Percentiles rank a stretch among this genome's conserved stretches.
Evolutionary conservation across 92 coral and sea anemone species (phyloP).

Genomic region (Actinernus sp.): DNA sequence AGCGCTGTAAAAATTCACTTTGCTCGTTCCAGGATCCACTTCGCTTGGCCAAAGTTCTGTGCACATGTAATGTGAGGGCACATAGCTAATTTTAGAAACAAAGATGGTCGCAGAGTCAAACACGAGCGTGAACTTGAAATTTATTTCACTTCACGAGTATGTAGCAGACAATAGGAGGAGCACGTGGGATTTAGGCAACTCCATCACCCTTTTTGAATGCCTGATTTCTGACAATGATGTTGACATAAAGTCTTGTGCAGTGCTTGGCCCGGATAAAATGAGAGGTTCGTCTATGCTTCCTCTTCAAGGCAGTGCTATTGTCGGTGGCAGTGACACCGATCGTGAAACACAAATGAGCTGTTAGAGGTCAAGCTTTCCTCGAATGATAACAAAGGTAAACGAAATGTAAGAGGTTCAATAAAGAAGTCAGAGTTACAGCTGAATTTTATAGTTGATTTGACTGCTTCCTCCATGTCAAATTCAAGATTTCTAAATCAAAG

Average conservation of each 20-base stretch:
- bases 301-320: slow-evolving; percentile 22
- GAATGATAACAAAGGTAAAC: neutral
- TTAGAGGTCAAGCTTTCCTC: slow-evolving; percentile 2
- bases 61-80: slow-evolving; percentile 12
- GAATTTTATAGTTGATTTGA: slow-evolving; percentile 15
- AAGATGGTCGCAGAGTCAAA: neutral
- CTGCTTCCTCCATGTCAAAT: slow-evolving; percentile 6
- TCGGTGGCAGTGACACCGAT: neutral
- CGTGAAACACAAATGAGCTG: neutral
- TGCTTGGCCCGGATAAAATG: slow-evolving; percentile 18
- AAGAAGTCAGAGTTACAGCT: slow-evolving; percentile 1
- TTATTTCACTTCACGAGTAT: slow-evolving; percentile 24
- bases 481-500: slow-evolving; percentile 1
- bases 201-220: slow-evolving; percentile 18
- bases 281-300: slow-evolving; percentile 26
- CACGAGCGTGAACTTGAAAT: neutral
- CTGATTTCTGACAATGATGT: slow-evolving; percentile 13
- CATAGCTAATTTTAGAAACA: slow-evolving; percentile 23
- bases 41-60: neutral
- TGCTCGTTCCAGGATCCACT: slow-evolving; percentile 14
- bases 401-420: slow-evolving; percentile 5
- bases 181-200: slow-evolving; percentile 20
- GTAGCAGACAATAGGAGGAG: slow-evolving; percentile 20
- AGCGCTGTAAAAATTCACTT: neutral
- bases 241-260: slow-evolving; percentile 5